phyloP scores from a whole-genome alignment of 2,888 invertebrate species.

The Coleophora flavipennella region DNA sequence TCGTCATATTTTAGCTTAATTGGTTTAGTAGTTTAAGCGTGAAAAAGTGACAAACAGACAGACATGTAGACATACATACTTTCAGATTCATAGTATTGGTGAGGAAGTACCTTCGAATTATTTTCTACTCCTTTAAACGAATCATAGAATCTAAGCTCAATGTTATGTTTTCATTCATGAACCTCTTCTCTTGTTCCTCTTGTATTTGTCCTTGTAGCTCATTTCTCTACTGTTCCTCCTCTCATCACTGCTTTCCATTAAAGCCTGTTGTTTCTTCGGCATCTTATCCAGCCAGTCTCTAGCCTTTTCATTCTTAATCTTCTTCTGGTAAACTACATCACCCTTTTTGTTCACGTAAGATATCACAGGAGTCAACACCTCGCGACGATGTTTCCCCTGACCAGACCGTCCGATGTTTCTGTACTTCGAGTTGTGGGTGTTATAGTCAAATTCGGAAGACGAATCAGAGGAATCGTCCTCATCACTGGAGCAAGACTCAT shows the following conservation, averaged over 20 bases:
- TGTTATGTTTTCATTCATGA: too few species aligned
- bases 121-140: too few species aligned
- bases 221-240: neutral
- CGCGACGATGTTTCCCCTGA: constrained; percentile 14
- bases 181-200: neutral
- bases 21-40: too few species aligned
- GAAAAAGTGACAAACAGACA: too few species aligned
- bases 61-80: too few species aligned
- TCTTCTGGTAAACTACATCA: constrained; percentile 54
- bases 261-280: neutral
- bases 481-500: neutral
- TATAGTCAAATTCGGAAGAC: neutral
- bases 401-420: too few species aligned
- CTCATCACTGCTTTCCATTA: neutral
- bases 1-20: too few species aligned
- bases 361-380: constrained; percentile 52
- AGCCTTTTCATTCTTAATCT: constrained; percentile 47
- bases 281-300: constrained; percentile 44
- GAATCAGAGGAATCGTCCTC: neutral
- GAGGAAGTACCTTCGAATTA: too few species aligned
- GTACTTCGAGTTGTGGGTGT: too few species aligned
- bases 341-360: constrained; percentile 58
- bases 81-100: too few species aligned
- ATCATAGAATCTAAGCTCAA: too few species aligned
- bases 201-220: too few species aligned